Base-by-base conservation (phyloP, 2,888 invertebrate genomes). In the Tetragonisca angustula region DNA sequence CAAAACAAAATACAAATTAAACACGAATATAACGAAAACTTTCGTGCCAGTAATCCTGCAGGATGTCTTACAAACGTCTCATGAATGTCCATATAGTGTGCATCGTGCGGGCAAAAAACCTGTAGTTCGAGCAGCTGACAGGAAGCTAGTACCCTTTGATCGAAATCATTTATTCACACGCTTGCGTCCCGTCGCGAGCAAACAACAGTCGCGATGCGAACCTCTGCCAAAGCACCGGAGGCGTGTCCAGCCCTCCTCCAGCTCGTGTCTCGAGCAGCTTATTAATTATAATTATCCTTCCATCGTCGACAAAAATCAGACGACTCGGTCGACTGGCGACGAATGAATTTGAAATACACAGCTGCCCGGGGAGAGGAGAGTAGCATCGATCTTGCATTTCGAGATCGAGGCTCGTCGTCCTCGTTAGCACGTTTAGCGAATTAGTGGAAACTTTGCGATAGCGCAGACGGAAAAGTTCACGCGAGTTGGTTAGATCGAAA, bases 381-480 rank as follows among this genome's bases (percentile, higher is more conserved):
- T 43, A 43, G 1, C n/a, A 24, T 49, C 4, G n/a, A 67, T 24
- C 17, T 67, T 67, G 9, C 65, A n/a, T 64, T 36, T 19, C 19
- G 32, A n/a, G 24, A 21, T 27, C 43, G 43, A 36, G 2, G 19
- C 49, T 43, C 52, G 1, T 11, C 13, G 24, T 36, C 6, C 52
- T n/a, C 32, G 11, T 32, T 43, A 36, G 19, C 59, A 59, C 24
- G 59, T 73, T 52, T 0, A 52, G 49, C 15, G n/a, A 32, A 4
- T 32, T 32, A 0, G 9, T 43, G 9, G 9, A 54, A 72, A 78
- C 32, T 78, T 78, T 61, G 43, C 67, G 52, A 56, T 54, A 71
- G 56, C 61, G n/a, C 13, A 56, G 54, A 81, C 43, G 61, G 59
- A 79, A 27, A 79, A 81, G 81, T 84, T 79, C 56, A 77, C 74